Evolutionary conservation across 2,888 invertebrate genomes (phyloP).

Genomic region (Apantesis nais): DNA sequence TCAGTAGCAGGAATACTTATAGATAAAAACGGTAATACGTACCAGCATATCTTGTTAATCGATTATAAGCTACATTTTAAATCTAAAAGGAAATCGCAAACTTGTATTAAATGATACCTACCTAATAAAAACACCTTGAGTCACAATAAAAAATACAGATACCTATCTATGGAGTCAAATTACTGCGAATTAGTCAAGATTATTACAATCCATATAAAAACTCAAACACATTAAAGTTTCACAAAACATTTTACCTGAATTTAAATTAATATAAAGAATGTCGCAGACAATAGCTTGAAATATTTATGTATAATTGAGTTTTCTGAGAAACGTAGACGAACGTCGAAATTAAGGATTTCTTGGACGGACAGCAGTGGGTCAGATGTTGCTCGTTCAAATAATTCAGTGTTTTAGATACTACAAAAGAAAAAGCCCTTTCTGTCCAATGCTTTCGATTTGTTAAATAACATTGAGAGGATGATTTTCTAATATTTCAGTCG

Average conservation of each 20-base stretch:
- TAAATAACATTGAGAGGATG: neutral
- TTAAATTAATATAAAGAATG: slow-evolving; percentile 29
- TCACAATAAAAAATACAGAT: slow-evolving; percentile 14
- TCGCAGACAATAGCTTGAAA: slow-evolving; percentile 28
- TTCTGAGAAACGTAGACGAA: slow-evolving; percentile 29
- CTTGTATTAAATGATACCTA: slow-evolving; percentile 31
- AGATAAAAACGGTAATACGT: slow-evolving; percentile 38
- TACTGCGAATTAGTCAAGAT: slow-evolving; percentile 21
- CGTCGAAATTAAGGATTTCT: slow-evolving; percentile 14
- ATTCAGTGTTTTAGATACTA: slow-evolving; percentile 1
- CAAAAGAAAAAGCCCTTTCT: slow-evolving; percentile 2
- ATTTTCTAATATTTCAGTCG: neutral
- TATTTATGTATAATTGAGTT: slow-evolving; percentile 7
- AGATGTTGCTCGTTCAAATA: slow-evolving; percentile 5
- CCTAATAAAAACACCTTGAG: slow-evolving; percentile 23
- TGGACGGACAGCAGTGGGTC: slow-evolving; percentile 14
- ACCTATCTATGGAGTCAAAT: slow-evolving; percentile 20
- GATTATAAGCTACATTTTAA: slow-evolving; percentile 29
- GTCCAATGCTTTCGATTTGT: slow-evolving; percentile 4
- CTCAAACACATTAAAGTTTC: slow-evolving; percentile 1
- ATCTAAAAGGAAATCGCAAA: slow-evolving; percentile 32
- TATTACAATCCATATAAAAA: slow-evolving; percentile 23
- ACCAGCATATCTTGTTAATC: slow-evolving; percentile 42
- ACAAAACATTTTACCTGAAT: slow-evolving; percentile 35
- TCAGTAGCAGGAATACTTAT: slow-evolving; percentile 33